phyloP scores from a whole-genome alignment of 2,113 vertebrate genomes.

The Vidua chalybeata region DNA sequence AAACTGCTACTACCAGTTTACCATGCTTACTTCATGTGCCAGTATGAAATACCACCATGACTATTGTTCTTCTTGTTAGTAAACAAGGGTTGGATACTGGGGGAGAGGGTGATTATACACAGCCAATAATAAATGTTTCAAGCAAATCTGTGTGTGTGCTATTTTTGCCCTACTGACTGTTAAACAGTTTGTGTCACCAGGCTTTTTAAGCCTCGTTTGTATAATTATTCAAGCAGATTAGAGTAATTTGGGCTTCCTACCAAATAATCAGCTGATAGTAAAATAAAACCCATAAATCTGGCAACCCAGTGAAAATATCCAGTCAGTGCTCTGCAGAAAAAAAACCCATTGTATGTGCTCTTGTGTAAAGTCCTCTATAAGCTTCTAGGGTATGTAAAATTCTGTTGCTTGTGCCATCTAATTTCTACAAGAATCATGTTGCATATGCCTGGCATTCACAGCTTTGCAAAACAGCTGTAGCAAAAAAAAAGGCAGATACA shows the following conservation, averaged over 20 bases:
- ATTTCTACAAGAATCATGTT: neutral
- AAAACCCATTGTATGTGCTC: neutral
- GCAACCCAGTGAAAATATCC: neutral
- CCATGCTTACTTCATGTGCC: neutral
- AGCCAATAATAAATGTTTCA: slow-evolving; percentile 8
- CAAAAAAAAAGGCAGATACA: neutral
- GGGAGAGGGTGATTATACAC: neutral
- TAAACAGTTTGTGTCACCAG: neutral
- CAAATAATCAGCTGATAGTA: neutral
- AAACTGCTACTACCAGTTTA: neutral
- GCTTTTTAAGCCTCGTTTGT: neutral
- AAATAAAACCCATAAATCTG: neutral
- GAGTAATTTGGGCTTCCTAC: neutral
- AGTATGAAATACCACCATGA: neutral
- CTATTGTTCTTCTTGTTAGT: neutral
- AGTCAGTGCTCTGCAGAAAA: neutral
- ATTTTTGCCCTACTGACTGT: neutral
- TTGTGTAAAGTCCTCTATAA: neutral
- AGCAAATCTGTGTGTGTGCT: neutral
- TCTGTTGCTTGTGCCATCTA: neutral
- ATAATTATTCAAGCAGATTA: neutral
- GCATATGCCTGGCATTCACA: neutral
- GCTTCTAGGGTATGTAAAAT: neutral
- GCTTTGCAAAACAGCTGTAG: neutral
- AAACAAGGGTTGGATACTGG: neutral